Evolutionary conservation across 1,140 invertebrate species (phyloP), one percentile per base, ranked within the genome.

Genomic region (Caerostris darwini): DNA sequence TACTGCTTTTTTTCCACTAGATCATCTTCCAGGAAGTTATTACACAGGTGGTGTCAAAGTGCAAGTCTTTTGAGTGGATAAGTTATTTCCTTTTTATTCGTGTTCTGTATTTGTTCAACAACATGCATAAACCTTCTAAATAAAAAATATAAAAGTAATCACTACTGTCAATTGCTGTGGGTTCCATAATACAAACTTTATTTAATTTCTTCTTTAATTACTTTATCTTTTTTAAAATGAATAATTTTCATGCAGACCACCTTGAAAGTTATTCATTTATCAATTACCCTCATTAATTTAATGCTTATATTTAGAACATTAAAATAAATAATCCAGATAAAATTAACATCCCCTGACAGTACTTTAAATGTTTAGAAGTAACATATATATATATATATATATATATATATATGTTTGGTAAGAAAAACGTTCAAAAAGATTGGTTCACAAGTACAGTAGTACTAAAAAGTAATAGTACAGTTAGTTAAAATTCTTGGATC

Each of bases 11-110:
- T 14, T 77, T 77, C 10, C 14, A 3, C 69, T 71, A 71, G 69
- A 71, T 71, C 69, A 77, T 77, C 69, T 77, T 77, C 69, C 69
- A 77, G 69, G 69, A 77, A 77, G 69, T 77, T 77, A 77, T 77
- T 77, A 77, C 3, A 77, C 14, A 77, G 69, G 4, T 34, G 34
- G 34, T 77, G 69, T 77, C 69, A 71, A 71, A 34, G 69, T 10
- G 69, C 69, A 71, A 61, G 50, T 77, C 69, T 77, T 6, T 77
- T 77, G 69, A 34, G 7, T 12, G 34, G 69, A 77, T 77, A 77
- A 77, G 50, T 77, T 71, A 34, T 50, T 19, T 71, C 10, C 34
- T 19, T 77, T 77, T 50, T 12, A 77, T 12, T 34, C 50, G 34
- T 34, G 50, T 34, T 50, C 34, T 10, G 17, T 77, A 34, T 77